Evolutionary conservation across 1,140 invertebrate genomes (phyloP), one percentile per base, ranked within the genome.

Genomic region (Drosophila gunungcola): DNA sequence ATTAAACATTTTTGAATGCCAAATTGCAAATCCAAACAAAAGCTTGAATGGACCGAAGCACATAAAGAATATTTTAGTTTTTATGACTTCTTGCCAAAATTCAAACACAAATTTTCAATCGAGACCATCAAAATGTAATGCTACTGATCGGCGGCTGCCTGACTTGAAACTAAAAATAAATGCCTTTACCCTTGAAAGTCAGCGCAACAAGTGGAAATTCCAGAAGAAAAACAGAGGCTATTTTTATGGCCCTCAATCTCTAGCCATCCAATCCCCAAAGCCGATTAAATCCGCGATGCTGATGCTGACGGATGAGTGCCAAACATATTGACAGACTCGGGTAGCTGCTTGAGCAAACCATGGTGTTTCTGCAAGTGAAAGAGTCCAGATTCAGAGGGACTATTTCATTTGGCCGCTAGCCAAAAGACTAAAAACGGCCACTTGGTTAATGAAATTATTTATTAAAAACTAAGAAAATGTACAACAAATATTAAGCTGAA

Each of bases 171-270:
- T n/a, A 64, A 43, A 58, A 63, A 58, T 34, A 43, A 60, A 60
- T 42, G 16, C 29, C 36, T 10, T n/a, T 12, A 25, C 32, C 61
- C 62, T 60, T 61, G 42, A 45, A 34, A 29, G 38, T 10, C 29
- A 32, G 54, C 55, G 63, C 63, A 72, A 69, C 68, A 72, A 69
- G 68, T 72, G 52, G 68, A 72, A 49, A 56, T 69, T 68, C 64
- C 61, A 68, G 29, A 63, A 41, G 63, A 12, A 46, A 41, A 41
- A 32, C 43, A 43, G 21, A 43, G 27, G 52, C 45, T 34, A 36
- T 42, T 54, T 69, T 72, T 68, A 70, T 56, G 64, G 43, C 51
- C 43, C 42, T 69, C 63, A 27, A 11, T 42, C 12, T 21, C 29
- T 0, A 21, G 16, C 16, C 38, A 38, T 16, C 29, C 32, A 34